Evolutionary conservation across 2,888 invertebrate genomes (phyloP), one percentile per base, ranked within the genome.

Genomic region (Tupiocoris notatus): DNA sequence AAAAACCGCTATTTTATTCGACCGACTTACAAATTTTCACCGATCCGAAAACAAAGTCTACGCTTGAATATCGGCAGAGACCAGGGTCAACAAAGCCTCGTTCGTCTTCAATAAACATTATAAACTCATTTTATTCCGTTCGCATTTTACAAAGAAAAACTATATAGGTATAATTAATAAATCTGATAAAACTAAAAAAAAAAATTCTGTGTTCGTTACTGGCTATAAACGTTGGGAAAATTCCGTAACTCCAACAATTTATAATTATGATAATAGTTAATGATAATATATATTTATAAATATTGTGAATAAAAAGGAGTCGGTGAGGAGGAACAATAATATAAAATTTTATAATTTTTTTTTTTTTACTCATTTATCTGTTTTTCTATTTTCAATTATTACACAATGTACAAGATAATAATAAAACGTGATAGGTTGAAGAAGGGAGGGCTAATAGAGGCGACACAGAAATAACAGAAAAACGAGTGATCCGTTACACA

Each of bases 231-330:
- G 59, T 59, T 58, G 70, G 70, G 59, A 54, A 67, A 70, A 70
- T 24, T 24, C 39, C 39, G 39, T 20, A 65, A 65, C 65, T 59
- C 70, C 70, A 70, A 73, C 63, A 73, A 63, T 73, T 73, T 62
- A 73, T 63, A 54, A 62, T 17, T 73, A 62, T 63, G n/a, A 73
- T 73, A 73, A 73, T 73, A 67, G 39, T 59, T n/a, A 59, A n/a
- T 18, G 20, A 59, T 67, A 73, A 62, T 63, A 73, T 70, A 22
- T 73, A 54, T 63, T 62, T 63, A 63, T 73, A 73, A 73, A 73
- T 73, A 73, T 73, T 62, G 73, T 63, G 73, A 73, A 73, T 73
- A 61, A 73, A 73, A 73, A 73, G 63, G 73, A 73, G 73, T 65
- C 24, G 75, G 64, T 75, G 75, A 58, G 59, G 23, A 75, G 64